These are phyloP conservation scores for Diaperis boleti DNA, from an alignment of 2,888 invertebrate genomes.

Conservation along the genomic window DNA sequence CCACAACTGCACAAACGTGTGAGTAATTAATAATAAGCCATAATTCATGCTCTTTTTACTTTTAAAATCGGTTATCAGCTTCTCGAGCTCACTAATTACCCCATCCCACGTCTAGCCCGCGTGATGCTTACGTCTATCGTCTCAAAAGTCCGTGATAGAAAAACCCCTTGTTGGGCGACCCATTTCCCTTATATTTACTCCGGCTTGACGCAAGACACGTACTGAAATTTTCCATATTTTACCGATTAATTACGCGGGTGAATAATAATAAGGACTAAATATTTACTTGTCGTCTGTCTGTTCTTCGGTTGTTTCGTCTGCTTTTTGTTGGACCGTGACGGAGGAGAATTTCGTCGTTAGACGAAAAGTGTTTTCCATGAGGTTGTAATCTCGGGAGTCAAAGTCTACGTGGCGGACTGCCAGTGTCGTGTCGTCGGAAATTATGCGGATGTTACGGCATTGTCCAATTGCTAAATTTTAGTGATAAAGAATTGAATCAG, in stretches of 20 bases:
- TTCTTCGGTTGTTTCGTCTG: background rate
- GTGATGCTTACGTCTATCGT: background rate
- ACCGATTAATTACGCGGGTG: constrained; percentile 15
- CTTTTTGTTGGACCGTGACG: constrained; percentile 9
- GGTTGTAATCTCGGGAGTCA: constrained; percentile 1
- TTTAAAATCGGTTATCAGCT: background rate
- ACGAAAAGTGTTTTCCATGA: background rate
- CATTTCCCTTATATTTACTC: constrained; percentile 15
- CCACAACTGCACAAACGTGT: background rate
- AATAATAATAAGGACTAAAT: constrained; percentile 22
- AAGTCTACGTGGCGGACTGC: background rate
- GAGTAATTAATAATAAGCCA: constrained; percentile 1
- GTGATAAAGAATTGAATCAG: no score
- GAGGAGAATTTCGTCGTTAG: background rate
- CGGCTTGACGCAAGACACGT: constrained; percentile 20
- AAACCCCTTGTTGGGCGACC: constrained; percentile 20
- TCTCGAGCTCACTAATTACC: background rate
- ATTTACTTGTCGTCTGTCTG: constrained; percentile 20
- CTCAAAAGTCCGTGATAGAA: constrained; percentile 1
- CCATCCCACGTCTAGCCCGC: background rate
- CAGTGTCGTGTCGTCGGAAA: no score
- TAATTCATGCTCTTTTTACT: background rate
- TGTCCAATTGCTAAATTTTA: no score
- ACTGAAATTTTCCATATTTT: constrained; percentile 24
- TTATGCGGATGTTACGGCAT: no score